These are phyloP conservation scores for Haemorhous mexicanus DNA, from an alignment of 2,113 vertebrate species.

Conservation along the genomic window DNA sequence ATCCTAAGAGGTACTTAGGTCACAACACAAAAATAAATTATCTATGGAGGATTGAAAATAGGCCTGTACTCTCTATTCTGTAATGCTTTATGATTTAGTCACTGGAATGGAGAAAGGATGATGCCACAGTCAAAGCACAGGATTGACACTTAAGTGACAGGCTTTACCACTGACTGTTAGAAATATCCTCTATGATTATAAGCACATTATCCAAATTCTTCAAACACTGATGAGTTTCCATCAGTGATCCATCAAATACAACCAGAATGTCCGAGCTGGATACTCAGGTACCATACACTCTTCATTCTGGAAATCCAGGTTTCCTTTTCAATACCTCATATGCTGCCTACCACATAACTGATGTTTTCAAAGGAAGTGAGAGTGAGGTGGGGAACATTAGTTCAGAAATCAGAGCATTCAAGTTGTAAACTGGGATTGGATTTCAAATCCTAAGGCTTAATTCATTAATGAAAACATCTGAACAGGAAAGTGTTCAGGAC, in stretches of 20 bases:
- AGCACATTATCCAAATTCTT: background rate
- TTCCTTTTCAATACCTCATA: background rate
- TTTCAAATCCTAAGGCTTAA: background rate
- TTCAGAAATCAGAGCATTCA: background rate
- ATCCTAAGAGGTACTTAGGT: background rate
- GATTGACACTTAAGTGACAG: background rate
- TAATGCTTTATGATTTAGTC: background rate
- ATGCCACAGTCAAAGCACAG: background rate
- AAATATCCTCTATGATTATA: background rate
- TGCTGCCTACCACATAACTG: background rate
- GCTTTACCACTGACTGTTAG: background rate
- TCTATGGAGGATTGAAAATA: background rate
- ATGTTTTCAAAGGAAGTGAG: background rate
- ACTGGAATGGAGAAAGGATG: background rate
- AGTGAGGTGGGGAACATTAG: background rate
- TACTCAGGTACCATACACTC: background rate
- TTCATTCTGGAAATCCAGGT: background rate
- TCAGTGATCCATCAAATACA: background rate
- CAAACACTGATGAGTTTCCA: background rate
- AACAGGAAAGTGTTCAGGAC: background rate
- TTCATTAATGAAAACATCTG: background rate
- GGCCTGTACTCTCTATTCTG: background rate
- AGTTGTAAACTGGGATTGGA: background rate
- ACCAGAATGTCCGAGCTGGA: background rate
- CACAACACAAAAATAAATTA: background rate